Evolutionary conservation across 2,113 vertebrate species (phyloP), one percentile per base, ranked within the genome.

Genomic region (Otis tarda): DNA sequence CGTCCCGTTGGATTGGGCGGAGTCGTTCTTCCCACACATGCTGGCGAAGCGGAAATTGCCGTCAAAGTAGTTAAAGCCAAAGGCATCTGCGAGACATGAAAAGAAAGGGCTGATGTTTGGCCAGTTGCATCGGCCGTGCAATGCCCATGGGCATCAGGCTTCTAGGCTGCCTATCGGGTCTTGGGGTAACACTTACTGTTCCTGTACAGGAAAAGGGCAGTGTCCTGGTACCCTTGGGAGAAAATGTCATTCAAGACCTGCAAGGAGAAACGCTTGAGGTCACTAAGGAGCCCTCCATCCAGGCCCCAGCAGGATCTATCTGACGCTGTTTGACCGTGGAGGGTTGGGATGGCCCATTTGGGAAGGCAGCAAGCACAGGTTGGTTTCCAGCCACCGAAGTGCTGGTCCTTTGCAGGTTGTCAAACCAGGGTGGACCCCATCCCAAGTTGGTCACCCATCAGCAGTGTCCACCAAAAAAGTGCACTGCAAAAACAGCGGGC

Each of bases 161-260:
- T 4, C 0, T 2, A 16, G 41, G 47, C 37, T 39, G 55, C 28
- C 16, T 21, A 21, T 47, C 0, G 0, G 70, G 87, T 25, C 25
- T 33, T 25, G 28, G 90, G 65, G 61, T 75, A 30, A 16, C 76
- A 98, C 98, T 98, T 90, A 98, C 98, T 98, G 70, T 98, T 97
- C 83, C 98, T 94, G 95, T 94, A 97, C 7, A 98, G 92, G 97
- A 98, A 98, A 16, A 90, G 86, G 27, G 97, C 97, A 0, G 98
- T 93, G 31, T 98, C 98, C 37, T 98, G 97, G 24, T 98, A 98
- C 4, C 98, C 98, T 25, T 97, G 97, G 70, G 94, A 98, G 89
- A 97, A 98, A 76, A 98, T 98, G 39, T 98, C 89, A 0, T 98
- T 96, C 92, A 98, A 64, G 68, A 97, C 82, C 98, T 98, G 97